Evolutionary conservation across 1,140 invertebrate genomes (phyloP).

Genomic region (Arctopsyche grandis): DNA sequence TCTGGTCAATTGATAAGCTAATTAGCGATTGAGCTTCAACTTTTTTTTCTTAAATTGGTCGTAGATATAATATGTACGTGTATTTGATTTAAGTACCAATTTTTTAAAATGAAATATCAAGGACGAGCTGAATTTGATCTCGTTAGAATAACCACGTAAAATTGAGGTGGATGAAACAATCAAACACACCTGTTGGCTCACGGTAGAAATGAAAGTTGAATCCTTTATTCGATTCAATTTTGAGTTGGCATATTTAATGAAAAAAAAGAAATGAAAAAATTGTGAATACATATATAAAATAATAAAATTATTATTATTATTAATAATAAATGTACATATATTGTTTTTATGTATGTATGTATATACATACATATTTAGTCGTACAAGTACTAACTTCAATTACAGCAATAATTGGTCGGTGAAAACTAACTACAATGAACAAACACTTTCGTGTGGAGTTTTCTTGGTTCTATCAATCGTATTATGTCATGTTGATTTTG

Average conservation of each 20-base stretch:
- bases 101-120: not conserved
- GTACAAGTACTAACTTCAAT: not conserved
- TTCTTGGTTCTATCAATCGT: not conserved
- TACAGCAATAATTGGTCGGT: not conserved
- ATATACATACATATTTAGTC: not conserved
- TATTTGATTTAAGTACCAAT: not conserved
- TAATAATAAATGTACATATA: too few species aligned
- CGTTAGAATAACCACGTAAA: slow-evolving; percentile 6
- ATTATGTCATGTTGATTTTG: not conserved
- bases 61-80: too few species aligned
- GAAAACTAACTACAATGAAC: not conserved
- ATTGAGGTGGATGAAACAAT: slow-evolving; percentile 20
- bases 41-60: too few species aligned
- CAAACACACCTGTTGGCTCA: slow-evolving; percentile 34
- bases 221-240: not conserved
- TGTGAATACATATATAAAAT: too few species aligned
- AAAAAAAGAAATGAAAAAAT: not conserved
- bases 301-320: too few species aligned
- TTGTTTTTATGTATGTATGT: not conserved
- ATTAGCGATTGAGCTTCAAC: too few species aligned
- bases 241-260: not conserved
- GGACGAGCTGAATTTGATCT: slow-evolving; percentile 10
- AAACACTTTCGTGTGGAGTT: not conserved
- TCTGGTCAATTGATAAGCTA: too few species aligned
- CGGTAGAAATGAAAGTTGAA: slow-evolving; percentile 14